Conservation (phyloP, 2,888 invertebrate species). For the Megamerina dolium region DNA sequence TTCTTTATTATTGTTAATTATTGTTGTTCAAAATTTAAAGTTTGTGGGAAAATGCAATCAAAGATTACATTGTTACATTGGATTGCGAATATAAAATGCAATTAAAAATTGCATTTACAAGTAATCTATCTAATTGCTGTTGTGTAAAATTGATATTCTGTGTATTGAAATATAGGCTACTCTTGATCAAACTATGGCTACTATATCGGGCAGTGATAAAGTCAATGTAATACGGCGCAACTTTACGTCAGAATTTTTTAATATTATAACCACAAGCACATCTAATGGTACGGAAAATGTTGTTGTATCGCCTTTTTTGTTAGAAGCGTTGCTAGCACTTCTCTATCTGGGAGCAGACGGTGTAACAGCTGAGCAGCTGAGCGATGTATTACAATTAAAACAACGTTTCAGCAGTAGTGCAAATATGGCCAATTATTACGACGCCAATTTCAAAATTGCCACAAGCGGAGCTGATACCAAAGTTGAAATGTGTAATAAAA, state of each 20-base stretch:
- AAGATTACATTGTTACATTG: too few relatives aligned
- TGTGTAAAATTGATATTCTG: too few relatives aligned
- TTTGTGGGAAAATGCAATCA: too few relatives aligned
- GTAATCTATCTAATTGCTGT: too few relatives aligned
- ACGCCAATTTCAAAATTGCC: constrained; percentile 28
- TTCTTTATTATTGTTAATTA: too few relatives aligned
- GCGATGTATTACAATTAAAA: constrained; percentile 28
- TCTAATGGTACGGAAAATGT: constrained; percentile 26
- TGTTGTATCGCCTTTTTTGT: constrained; percentile 50
- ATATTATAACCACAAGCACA: not conserved
- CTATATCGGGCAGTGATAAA: too few relatives aligned
- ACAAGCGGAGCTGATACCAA: constrained; percentile 36
- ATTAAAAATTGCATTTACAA: too few relatives aligned
- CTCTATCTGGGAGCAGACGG: constrained; percentile 67
- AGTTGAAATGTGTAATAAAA: constrained; percentile 55
- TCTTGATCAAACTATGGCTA: too few relatives aligned
- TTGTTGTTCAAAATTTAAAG: too few relatives aligned
- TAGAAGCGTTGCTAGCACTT: constrained; percentile 66
- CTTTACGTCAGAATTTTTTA: constrained; percentile 3
- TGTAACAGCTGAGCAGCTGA: constrained; percentile 38
- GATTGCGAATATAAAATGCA: too few relatives aligned
- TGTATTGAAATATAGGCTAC: too few relatives aligned
- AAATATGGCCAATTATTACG: constrained; percentile 39
- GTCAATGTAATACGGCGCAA: too few relatives aligned
- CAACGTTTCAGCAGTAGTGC: constrained; percentile 33